Evolutionary conservation across 2,888 invertebrate species (phyloP).

Genomic region (Endotricha flammealis): DNA sequence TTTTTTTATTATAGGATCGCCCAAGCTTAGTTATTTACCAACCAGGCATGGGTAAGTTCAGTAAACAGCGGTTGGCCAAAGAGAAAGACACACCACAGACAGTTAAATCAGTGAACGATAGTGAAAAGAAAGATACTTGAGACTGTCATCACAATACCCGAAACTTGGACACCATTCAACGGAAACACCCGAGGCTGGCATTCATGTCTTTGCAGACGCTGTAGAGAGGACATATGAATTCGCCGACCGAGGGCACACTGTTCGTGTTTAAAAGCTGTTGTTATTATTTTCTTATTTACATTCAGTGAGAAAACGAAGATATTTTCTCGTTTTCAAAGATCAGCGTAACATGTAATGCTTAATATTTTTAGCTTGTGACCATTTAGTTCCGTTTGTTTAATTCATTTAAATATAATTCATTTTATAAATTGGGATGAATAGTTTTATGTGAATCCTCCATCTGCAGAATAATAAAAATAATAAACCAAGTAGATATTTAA

Average conservation of each 20-base stretch:
- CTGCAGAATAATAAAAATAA: not conserved
- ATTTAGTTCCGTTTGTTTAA: slow-evolving; percentile 68
- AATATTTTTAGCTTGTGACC: slow-evolving; percentile 64
- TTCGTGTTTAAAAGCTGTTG: slow-evolving; percentile 55
- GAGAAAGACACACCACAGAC: slow-evolving; percentile 52
- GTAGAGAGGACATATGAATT: slow-evolving; percentile 55
- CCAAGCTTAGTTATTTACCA: slow-evolving; percentile 94
- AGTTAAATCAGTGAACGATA: slow-evolving; percentile 55
- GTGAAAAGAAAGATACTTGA: slow-evolving; percentile 76
- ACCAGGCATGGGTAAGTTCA: slow-evolving; percentile 91
- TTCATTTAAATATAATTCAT: slow-evolving; percentile 71
- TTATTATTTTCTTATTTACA: slow-evolving; percentile 57
- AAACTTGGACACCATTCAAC: slow-evolving; percentile 72
- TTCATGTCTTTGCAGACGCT: slow-evolving; percentile 54
- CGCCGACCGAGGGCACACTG: slow-evolving; percentile 63
- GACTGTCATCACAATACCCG: slow-evolving; percentile 41
- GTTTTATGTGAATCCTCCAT: slow-evolving; percentile 17
- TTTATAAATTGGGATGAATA: slow-evolving; percentile 38
- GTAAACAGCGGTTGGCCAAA: slow-evolving; percentile 80
- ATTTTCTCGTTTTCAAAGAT: slow-evolving; percentile 39
- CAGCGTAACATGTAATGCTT: slow-evolving; percentile 52
- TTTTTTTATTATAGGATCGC: slow-evolving; percentile 80
- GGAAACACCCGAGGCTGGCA: slow-evolving; percentile 70
- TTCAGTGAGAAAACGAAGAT: slow-evolving; percentile 50
- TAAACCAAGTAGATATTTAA: not conserved